Percentiles rank a stretch among this genome's conserved stretches.
These are phyloP conservation scores for Drosophila pegasa DNA, from an alignment of 2,888 invertebrate species.

Conservation along the genomic window DNA sequence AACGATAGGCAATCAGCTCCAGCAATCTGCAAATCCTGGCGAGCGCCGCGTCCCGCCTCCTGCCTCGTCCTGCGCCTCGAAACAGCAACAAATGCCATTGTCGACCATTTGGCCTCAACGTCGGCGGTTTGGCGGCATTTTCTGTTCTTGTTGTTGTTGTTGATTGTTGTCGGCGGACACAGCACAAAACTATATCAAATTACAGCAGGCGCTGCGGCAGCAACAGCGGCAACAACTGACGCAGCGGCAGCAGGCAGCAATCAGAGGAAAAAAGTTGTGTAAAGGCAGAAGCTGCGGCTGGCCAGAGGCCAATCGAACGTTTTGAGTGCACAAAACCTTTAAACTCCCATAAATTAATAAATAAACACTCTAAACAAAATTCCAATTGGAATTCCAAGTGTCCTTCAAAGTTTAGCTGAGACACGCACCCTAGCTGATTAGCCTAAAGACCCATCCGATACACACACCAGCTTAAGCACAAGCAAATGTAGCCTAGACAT, in stretches of 20 bases:
- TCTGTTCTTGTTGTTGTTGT: constrained; percentile 15
- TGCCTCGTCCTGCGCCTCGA: constrained; percentile 7
- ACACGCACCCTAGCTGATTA: not conserved
- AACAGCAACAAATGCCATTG: constrained; percentile 46
- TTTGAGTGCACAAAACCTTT: not conserved
- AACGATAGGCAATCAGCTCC: constrained; percentile 78
- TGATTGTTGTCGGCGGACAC: constrained; percentile 75
- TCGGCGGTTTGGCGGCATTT: constrained; percentile 72
- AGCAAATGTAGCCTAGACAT: not conserved
- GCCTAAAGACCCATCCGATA: too few relatives aligned
- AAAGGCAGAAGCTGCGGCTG: not conserved
- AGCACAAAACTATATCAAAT: constrained; percentile 74
- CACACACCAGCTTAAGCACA: not conserved
- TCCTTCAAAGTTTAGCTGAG: not conserved
- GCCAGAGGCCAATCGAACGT: constrained; percentile 8
- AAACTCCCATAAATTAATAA: not conserved
- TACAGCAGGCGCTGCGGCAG: constrained; percentile 37
- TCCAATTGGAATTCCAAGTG: not conserved
- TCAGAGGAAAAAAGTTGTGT: not conserved
- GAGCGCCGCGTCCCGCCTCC: not conserved
- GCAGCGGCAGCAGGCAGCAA: not conserved
- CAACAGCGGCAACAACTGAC: constrained; percentile 4
- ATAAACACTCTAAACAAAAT: not conserved
- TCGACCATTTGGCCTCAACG: constrained; percentile 40
- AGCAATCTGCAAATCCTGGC: constrained; percentile 19